Percentiles rank a stretch among this genome's conserved stretches.
phyloP scores from a whole-genome alignment of 2,888 invertebrate genomes.

The Sinotaia quadrata region DNA sequence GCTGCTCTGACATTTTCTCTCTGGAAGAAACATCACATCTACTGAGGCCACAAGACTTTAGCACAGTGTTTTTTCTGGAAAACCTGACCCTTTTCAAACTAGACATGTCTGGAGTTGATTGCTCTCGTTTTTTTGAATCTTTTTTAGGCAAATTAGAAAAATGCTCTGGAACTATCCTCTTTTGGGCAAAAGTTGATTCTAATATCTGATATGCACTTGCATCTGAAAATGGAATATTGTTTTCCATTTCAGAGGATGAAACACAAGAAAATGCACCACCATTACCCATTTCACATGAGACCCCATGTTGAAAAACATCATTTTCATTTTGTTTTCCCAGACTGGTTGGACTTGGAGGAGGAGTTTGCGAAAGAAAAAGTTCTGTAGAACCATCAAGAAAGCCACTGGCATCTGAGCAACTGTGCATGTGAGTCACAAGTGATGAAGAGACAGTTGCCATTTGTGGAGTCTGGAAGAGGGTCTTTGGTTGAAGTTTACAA shows the following conservation, averaged over 20 bases:
- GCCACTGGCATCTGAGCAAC: background rate
- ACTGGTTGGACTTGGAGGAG: background rate
- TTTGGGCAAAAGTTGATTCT: background rate
- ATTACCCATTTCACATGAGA: too few relatives aligned
- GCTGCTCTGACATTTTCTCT: background rate
- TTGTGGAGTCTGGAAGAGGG: too few relatives aligned
- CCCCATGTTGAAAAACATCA: too few relatives aligned
- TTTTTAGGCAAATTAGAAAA: background rate
- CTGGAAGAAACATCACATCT: constrained; percentile 8
- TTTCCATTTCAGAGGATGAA: too few relatives aligned
- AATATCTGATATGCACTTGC: background rate
- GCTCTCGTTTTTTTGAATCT: background rate
- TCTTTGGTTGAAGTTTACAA: too few relatives aligned
- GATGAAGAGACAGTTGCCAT: background rate
- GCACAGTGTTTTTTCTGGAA: constrained; percentile 15
- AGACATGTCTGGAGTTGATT: background rate
- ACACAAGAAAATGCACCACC: too few relatives aligned
- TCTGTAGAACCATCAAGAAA: constrained; percentile 22
- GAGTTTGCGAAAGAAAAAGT: constrained; percentile 4
- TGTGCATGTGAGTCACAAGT: background rate
- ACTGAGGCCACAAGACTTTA: constrained; percentile 15
- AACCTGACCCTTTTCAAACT: constrained; percentile 24
- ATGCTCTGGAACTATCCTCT: background rate
- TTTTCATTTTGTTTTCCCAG: background rate
- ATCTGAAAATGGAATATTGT: too few relatives aligned